Evolutionary conservation across 2,113 vertebrate genomes (phyloP), one percentile per base, ranked within the genome.

Genomic region (Megalops atlanticus): DNA sequence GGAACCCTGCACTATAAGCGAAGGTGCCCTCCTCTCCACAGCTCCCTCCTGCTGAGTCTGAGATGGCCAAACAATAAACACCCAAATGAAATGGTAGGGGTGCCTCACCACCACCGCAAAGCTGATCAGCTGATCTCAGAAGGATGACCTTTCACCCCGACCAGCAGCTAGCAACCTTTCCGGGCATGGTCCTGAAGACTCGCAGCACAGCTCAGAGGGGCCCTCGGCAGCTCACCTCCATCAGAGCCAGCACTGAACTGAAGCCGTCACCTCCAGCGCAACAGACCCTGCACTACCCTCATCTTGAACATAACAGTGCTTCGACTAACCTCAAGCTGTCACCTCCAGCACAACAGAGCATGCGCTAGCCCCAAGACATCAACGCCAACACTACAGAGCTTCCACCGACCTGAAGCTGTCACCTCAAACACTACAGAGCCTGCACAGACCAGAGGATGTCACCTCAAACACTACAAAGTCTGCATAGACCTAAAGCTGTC

Each of bases 21-120:
- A 54, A n/a, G 49, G 81, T 77, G 81, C 39, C 69, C 40, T 43
- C 38, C 49, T 64, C 33, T 24, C 86, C 84, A 86, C 85, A 64
- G 76, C 82, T 84, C 85, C 81, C 85, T 86, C 84, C 84, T 83
- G 33, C 83, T 72, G 78, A 87, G 87, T 84, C 87, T 87, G 89
- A 87, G 86, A 91, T 86, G 73, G 86, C 85, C 85, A 87, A 94
- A 93, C 93, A 94, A 94, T 93, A 94, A 93, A 86, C 87, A 80
- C 82, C 39, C 54, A 74, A 84, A 41, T 35, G 41, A 81, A 21
- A 70, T 84, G 81, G 72, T 81, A 74, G 86, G 76, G 73, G 35
- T 80, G 76, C 75, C 82, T 84, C 78, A 78, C 24, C 87, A 47
- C 84, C 77, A 74, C 5, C 18, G 14, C 8, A 80, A 80, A 43